Evolutionary conservation across 2,888 invertebrate genomes (phyloP).

Genomic region (Trypoxylon attenuatum): DNA sequence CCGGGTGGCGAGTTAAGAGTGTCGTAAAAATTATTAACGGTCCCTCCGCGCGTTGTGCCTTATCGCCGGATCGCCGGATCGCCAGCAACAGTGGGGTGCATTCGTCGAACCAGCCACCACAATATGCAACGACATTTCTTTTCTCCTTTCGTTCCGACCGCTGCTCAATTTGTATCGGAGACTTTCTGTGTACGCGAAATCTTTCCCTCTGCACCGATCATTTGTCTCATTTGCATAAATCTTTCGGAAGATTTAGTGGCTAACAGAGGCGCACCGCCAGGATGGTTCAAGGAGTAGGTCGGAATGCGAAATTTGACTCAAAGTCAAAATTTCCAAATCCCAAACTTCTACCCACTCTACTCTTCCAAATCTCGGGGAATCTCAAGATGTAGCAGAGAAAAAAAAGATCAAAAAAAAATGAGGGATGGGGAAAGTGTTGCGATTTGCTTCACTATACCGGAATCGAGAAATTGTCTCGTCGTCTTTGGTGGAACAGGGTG

Average conservation of each 20-base stretch:
- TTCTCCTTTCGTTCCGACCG: background rate
- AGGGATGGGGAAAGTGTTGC: background rate
- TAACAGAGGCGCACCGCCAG: background rate
- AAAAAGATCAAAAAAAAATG: background rate
- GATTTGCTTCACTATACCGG: constrained; percentile 9
- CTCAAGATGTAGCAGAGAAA: background rate
- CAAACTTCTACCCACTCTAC: no score
- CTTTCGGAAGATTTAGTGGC: background rate
- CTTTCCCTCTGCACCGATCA: background rate
- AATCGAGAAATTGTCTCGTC: constrained; percentile 43
- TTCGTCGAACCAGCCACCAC: constrained; percentile 47
- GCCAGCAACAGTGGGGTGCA: constrained; percentile 41
- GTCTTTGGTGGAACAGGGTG: constrained; percentile 41
- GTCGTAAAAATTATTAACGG: constrained; percentile 71
- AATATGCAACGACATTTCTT: constrained; percentile 42
- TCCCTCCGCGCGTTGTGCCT: constrained; percentile 60
- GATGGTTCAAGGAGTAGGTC: background rate
- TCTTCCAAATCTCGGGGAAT: background rate
- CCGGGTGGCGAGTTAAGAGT: constrained; percentile 72
- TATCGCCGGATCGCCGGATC: constrained; percentile 62
- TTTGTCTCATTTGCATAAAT: background rate
- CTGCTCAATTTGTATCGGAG: background rate
- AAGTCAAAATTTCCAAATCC: no score
- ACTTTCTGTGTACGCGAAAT: constrained; percentile 1
- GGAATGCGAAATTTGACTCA: no score